These are phyloP conservation scores for Ptiloglossa arizonensis DNA, from an alignment of 1,140 invertebrate species.

Conservation along the genomic window DNA sequence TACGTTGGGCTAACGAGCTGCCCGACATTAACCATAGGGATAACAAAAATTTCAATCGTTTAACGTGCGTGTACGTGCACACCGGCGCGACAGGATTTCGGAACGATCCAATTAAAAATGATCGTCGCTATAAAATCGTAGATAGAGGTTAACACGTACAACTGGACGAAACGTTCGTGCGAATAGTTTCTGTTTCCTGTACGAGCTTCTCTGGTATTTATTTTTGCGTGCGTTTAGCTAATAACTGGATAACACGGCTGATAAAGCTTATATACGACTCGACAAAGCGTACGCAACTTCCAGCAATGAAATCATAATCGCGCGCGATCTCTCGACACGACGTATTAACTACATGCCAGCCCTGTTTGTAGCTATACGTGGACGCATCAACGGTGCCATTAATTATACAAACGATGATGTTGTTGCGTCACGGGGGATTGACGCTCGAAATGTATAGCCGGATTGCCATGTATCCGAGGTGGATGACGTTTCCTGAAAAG, in stretches of 20 bases:
- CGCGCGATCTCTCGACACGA: constrained; percentile 60
- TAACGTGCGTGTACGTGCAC: no score
- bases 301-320: constrained; percentile 69
- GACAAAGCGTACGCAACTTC: constrained; percentile 61
- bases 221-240: constrained; percentile 24
- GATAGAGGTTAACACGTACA: no score
- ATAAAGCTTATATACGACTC: constrained; percentile 35
- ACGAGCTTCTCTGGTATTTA: constrained; percentile 17
- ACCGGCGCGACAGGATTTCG: no score
- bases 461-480: constrained; percentile 47
- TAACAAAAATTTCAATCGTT: no score
- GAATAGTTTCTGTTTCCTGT: no score
- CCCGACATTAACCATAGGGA: no score
- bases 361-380: constrained; percentile 69
- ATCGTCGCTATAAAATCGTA: no score
- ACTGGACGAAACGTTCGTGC: no score
- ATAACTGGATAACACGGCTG: constrained; percentile 46
- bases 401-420: constrained; percentile 71
- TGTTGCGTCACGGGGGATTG: constrained; percentile 53
- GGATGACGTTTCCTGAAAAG: constrained; percentile 13
- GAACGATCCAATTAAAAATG: no score
- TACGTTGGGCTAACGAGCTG: no score
- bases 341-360: constrained; percentile 71
- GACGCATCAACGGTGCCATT: constrained; percentile 69
- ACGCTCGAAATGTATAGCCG: constrained; percentile 27